Evolutionary conservation across 2,113 vertebrate species (phyloP).

Genomic region (Actenoides lindsayi): DNA sequence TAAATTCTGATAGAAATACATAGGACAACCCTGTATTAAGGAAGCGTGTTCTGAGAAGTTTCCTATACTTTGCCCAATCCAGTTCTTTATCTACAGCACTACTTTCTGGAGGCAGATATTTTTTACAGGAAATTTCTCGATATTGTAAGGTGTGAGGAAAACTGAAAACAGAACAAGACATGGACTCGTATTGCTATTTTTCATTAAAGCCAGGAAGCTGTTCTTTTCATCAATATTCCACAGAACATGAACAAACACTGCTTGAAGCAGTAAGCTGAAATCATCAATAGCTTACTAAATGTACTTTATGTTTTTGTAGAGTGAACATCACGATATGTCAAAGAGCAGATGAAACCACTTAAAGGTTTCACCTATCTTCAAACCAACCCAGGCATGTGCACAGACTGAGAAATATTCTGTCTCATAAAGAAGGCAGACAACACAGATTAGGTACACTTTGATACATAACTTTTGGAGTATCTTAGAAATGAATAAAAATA

Average conservation of each 20-base stretch:
- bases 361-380: not conserved
- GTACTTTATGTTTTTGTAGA: not conserved
- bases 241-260: not conserved
- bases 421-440: not conserved
- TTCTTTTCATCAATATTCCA: not conserved
- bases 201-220: not conserved
- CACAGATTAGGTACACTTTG: not conserved
- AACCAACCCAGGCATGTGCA: not conserved
- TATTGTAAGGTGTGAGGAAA: not conserved
- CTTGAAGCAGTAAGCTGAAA: not conserved
- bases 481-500: not conserved
- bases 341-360: not conserved
- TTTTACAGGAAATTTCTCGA: not conserved
- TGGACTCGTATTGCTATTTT: not conserved
- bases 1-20: not conserved
- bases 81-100: not conserved
- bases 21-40: not conserved
- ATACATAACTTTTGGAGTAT: not conserved
- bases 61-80: not conserved
- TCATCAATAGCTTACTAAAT: not conserved
- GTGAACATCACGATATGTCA: not conserved
- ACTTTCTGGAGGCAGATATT: not conserved
- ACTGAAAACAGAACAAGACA: not conserved
- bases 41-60: rapidly evolving
- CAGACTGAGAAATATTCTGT: not conserved